phyloP scores from a whole-genome alignment of 2,888 invertebrate species.

The Drosophila tanythrix region DNA sequence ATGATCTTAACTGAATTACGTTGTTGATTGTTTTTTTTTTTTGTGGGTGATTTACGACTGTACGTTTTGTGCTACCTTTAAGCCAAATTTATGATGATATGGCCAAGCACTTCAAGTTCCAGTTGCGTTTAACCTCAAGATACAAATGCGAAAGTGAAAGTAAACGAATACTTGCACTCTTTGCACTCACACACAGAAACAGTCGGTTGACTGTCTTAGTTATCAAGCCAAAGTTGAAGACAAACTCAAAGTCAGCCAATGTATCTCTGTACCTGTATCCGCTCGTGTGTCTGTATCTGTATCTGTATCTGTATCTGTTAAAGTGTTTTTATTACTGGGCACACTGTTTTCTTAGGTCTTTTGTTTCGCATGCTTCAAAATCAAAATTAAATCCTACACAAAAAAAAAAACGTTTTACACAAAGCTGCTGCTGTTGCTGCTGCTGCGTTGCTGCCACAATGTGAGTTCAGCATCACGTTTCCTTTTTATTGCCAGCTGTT shows the following conservation, averaged over 20 bases:
- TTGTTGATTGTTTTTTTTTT: not conserved
- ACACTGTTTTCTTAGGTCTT: conserved; percentile 50
- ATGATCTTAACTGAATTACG: conserved; percentile 60
- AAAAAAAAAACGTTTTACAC: conserved; percentile 64
- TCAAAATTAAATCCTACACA: conserved; percentile 61
- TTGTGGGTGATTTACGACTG: conserved; percentile 48
- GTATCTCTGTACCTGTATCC: conserved; percentile 21
- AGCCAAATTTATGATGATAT: conserved; percentile 58
- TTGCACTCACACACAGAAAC: conserved; percentile 4
- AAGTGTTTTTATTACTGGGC: conserved; percentile 71
- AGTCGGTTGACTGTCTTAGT: not conserved
- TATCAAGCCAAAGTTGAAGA: conserved; percentile 5
- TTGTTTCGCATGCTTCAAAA: conserved; percentile 62
- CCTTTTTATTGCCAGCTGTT: conserved; percentile 70
- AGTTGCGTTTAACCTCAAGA: conserved; percentile 46
- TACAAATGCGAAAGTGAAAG: conserved; percentile 72
- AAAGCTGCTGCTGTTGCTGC: not conserved
- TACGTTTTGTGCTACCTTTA: conserved; percentile 18
- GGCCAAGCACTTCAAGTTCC: conserved; percentile 24
- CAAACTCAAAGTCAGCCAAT: conserved; percentile 1
- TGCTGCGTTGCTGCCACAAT: conserved; percentile 36
- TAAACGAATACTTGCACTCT: conserved; percentile 64
- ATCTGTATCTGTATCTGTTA: conserved; percentile 20
- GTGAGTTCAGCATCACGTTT: conserved; percentile 76
- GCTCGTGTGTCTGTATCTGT: conserved; percentile 19